A percentile compares a stretch with the other conserved stretches of the same genome.
Evolutionary conservation across 2,888 invertebrate species (phyloP).

Genomic region (Pachliopta kotzebuea): DNA sequence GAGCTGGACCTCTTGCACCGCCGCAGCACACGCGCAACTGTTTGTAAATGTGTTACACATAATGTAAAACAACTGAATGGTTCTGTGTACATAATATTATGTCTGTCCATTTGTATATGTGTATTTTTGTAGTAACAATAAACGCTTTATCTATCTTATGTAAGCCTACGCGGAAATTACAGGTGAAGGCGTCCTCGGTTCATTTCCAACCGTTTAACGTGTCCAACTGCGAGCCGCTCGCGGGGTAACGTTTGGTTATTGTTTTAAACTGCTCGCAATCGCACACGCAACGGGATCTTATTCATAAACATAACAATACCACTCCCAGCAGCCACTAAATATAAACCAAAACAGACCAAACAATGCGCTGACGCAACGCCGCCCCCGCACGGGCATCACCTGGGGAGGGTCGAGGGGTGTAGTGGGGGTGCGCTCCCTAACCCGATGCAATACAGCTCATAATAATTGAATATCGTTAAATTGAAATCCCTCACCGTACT

Average conservation of each 20-base stretch:
- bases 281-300: background rate
- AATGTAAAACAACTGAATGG: no score
- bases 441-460: constrained; percentile 46
- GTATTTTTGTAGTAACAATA: no score
- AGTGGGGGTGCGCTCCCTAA: constrained; percentile 34
- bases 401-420: constrained; percentile 41
- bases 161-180: background rate
- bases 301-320: constrained; percentile 45
- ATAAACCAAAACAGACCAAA: constrained; percentile 55
- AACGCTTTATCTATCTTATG: no score
- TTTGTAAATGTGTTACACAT: no score
- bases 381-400: constrained; percentile 42
- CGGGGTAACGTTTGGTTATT: no score
- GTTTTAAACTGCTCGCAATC: background rate
- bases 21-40: no score
- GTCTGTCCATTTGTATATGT: no score
- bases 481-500: constrained; percentile 41
- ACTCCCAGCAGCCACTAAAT: constrained; percentile 46
- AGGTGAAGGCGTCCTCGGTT: background rate
- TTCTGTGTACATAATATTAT: no score
- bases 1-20: no score
- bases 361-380: constrained; percentile 38
- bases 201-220: background rate
- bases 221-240: background rate
- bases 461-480: constrained; percentile 45